These are phyloP conservation scores for Zaprionus lachaisei DNA, from an alignment of 1,140 invertebrate genomes.

Conservation along the genomic window DNA sequence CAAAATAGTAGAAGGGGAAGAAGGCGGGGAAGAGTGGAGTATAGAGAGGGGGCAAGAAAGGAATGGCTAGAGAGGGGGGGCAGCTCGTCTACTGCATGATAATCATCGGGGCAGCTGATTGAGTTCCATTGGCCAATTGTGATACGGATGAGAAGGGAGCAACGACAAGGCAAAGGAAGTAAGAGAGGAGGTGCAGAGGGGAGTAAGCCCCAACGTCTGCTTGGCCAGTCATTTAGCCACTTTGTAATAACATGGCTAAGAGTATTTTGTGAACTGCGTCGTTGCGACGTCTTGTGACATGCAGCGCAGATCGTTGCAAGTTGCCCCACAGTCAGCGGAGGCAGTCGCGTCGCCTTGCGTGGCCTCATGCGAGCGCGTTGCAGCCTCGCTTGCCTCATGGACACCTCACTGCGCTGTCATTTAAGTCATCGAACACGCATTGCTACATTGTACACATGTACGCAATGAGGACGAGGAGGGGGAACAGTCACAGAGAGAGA, in stretches of 20 bases:
- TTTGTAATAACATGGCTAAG: slow-evolving; percentile 81
- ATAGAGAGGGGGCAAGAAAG: too few relatives aligned
- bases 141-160: not conserved
- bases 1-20: not conserved
- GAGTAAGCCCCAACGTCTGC: not conserved
- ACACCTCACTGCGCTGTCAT: slow-evolving; percentile 63
- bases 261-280: slow-evolving; percentile 71
- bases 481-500: not conserved
- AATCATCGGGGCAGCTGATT: slow-evolving; percentile 27
- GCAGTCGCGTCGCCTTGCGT: not conserved
- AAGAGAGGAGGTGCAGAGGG: not conserved
- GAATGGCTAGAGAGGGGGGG: too few relatives aligned
- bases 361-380: slow-evolving; percentile 11
- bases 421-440: slow-evolving; percentile 84
- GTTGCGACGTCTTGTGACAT: slow-evolving; percentile 2
- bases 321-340: not conserved
- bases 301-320: not conserved
- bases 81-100: not conserved
- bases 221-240: slow-evolving; percentile 65
- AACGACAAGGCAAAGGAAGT: not conserved
- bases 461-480: slow-evolving; percentile 8
- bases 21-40: too few relatives aligned
- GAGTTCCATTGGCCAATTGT: slow-evolving; percentile 18
- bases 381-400: not conserved
- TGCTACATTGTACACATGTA: slow-evolving; percentile 76